Evolutionary conservation across 2,797 vertebrate genomes (phyloP), one percentile per base, ranked within the genome.

Genomic region (Loris lydekkerianus): DNA sequence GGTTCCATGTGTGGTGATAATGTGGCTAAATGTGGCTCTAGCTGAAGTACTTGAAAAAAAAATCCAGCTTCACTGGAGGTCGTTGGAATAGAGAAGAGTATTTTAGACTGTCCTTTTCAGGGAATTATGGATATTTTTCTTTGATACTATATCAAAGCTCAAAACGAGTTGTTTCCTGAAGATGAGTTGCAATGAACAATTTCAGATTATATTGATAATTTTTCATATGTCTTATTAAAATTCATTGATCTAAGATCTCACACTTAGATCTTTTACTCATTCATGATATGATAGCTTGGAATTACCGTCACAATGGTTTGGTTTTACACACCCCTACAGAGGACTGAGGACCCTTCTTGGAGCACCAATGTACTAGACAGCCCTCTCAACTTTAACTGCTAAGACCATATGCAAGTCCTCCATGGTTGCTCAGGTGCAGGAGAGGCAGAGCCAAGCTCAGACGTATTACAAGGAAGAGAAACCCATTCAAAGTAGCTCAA

Each of bases 391-490:
- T 37, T n/a, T 73, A 53, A 85, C 9, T 40, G 56, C 49, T 63
- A 7, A 15, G 34, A 56, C 17, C 13, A 31, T 61, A 10, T n/a
- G 7, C 46, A 76, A 81, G 40, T 81, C 37, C 49, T 63, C 40
- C 13, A 21, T 4, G 2, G 40, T 25, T 17, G 15, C 20, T 73
- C 21, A 18, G 53, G 20, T 58, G 21, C n/a, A 78, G 67, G 46
- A 46, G 7, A 94, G 27, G 63, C 14, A 29, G 20, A 70, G n/a
- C 15, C 77, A 69, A 53, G 67, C 31, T 65, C 43, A 58, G 49
- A 25, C 46, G 18, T 58, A 13, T 58, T 90, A 23, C n/a, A 83
- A 88, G 60, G 53, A 91, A 89, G 40, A 91, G 46, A 89, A 80
- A 17, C 37, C 25, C 18, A 29, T 46, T 77, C 75, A 82, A 34